Conservation (phyloP, 1,140 invertebrate genomes). For the Brachionus manjavacas region DNA sequence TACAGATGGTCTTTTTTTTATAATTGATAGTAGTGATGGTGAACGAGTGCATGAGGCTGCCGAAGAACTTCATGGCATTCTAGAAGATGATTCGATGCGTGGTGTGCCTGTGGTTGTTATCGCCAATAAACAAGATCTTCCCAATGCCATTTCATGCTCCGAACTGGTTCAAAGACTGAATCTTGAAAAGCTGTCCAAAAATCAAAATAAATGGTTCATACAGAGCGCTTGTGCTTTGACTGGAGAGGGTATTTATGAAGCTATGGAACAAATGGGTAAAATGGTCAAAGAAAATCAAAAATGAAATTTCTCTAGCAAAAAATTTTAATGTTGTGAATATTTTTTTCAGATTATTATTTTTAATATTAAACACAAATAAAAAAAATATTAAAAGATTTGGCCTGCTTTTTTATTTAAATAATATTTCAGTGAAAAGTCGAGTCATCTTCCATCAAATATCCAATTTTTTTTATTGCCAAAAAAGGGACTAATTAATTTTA, state of each 20-base stretch:
- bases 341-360: too few relatives aligned
- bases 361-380: too few relatives aligned
- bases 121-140: conserved; percentile 54
- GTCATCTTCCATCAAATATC: too few relatives aligned
- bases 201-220: conserved; percentile 78
- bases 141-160: conserved; percentile 26
- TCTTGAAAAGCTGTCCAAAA: conserved; percentile 56
- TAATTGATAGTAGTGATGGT: conserved; percentile 92
- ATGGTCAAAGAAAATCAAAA: conserved; percentile 25
- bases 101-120: conserved; percentile 53
- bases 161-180: conserved; percentile 7
- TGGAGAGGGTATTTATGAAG: conserved; percentile 95
- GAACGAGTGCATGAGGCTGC: conserved; percentile 88
- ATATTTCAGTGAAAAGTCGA: too few relatives aligned
- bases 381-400: too few relatives aligned
- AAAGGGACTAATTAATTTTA: too few relatives aligned
- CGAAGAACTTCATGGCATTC: conserved; percentile 67
- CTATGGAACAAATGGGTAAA: conserved; percentile 87
- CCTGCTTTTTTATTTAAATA: too few relatives aligned
- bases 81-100: not conserved
- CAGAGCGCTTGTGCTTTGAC: conserved; percentile 89
- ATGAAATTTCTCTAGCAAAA: not conserved
- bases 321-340: too few relatives aligned
- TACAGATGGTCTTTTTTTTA: conserved; percentile 68
- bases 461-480: too few relatives aligned